Percentiles rank a stretch among this genome's conserved stretches.
Evolutionary conservation across 1,140 invertebrate species (phyloP).

Genomic region (Microvelia longipes): DNA sequence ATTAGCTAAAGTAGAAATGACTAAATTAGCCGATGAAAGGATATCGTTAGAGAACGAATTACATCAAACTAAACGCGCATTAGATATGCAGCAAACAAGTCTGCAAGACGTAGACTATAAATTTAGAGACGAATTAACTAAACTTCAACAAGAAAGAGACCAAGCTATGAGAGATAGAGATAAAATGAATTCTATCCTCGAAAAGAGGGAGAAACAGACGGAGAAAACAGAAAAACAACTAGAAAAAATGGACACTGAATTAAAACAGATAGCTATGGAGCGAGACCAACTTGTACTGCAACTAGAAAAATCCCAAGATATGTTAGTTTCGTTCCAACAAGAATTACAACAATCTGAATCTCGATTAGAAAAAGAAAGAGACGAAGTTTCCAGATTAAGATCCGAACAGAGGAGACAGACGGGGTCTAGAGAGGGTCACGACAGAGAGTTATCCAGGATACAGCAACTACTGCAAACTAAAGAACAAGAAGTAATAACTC

Average conservation of each 20-base stretch:
- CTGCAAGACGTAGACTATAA: constrained; percentile 33
- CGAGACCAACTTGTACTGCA: constrained; percentile 74
- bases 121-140: constrained; percentile 22
- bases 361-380: constrained; percentile 60
- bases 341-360: constrained; percentile 66
- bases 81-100: constrained; percentile 47
- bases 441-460: constrained; percentile 31
- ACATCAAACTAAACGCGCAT: constrained; percentile 42
- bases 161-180: constrained; percentile 52
- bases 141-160: constrained; percentile 49
- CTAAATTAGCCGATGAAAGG: constrained; percentile 24
- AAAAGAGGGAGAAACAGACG: constrained; percentile 56
- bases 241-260: constrained; percentile 64
- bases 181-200: constrained; percentile 51
- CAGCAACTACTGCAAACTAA: constrained; percentile 49
- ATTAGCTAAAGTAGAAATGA: constrained; percentile 44
- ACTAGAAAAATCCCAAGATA: constrained; percentile 80
- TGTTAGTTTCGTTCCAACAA: constrained; percentile 81
- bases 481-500: constrained; percentile 27
- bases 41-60: constrained; percentile 55
- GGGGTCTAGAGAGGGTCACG: constrained; percentile 48
- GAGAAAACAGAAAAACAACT: constrained; percentile 69
- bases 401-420: constrained; percentile 47
- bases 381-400: constrained; percentile 59
- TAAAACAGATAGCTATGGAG: constrained; percentile 68